Conservation (phyloP, 2,888 invertebrate genomes). For the Drosophila imparisetae region DNA sequence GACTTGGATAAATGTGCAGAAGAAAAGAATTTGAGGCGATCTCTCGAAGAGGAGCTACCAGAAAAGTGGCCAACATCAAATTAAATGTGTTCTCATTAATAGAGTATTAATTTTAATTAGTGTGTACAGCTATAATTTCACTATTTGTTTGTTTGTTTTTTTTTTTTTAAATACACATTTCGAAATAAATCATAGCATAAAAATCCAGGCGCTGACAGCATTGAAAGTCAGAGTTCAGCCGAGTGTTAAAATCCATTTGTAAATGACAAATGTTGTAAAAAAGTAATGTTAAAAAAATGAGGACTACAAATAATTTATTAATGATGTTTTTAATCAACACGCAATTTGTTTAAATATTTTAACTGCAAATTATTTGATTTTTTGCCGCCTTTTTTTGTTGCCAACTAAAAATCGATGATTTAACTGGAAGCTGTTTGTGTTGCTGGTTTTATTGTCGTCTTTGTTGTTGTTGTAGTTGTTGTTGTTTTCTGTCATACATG, state of each 20-base stretch:
- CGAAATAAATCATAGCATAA: slow-evolving; percentile 34
- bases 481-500: slow-evolving; percentile 21
- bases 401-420: slow-evolving; percentile 55
- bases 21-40: not conserved
- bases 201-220: slow-evolving; percentile 25
- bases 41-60: slow-evolving; percentile 18
- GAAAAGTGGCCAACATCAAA: slow-evolving; percentile 34
- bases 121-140: not conserved
- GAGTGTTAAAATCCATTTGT: slow-evolving; percentile 37
- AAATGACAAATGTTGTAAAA: slow-evolving; percentile 24
- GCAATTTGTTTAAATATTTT: slow-evolving; percentile 36
- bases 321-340: slow-evolving; percentile 51
- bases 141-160: not conserved
- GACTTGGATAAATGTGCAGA: slow-evolving; percentile 4
- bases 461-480: slow-evolving; percentile 1
- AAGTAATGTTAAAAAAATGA: not conserved
- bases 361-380: slow-evolving; percentile 6
- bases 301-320: slow-evolving; percentile 27
- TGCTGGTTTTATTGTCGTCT: not conserved
- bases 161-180: not conserved
- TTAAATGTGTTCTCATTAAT: slow-evolving; percentile 47
- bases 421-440: slow-evolving; percentile 22
- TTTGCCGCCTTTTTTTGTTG: not conserved
- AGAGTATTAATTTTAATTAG: slow-evolving; percentile 55
- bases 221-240: not conserved